Conservation (phyloP, 35 echinoderm and acorn worm species). For the Nesometra sesokonis region DNA sequence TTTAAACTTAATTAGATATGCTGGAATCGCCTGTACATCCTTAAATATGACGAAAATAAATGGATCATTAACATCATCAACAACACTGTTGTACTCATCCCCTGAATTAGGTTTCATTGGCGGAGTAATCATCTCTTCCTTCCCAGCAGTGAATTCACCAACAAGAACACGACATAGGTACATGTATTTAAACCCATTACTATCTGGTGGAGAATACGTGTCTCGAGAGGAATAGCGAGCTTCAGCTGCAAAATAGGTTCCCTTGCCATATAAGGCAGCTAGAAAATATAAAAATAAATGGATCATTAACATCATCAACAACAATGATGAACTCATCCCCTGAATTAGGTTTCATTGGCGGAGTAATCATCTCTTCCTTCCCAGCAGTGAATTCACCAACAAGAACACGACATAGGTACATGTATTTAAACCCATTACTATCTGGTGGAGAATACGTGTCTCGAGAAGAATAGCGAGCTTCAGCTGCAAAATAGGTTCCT, state of each 20-base stretch:
- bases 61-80: no score
- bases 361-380: neutral
- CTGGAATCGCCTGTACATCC: no score
- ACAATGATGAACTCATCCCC: no score
- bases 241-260: slow-evolving; percentile 29
- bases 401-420: slow-evolving; percentile 18
- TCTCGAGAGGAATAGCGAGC: slow-evolving; percentile 14
- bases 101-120: no score
- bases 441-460: slow-evolving; percentile 7
- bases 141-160: slow-evolving; percentile 12
- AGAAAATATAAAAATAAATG: neutral
- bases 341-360: no score
- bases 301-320: no score
- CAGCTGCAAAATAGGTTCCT: slow-evolving; percentile 33
- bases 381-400: slow-evolving; percentile 12
- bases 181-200: slow-evolving; percentile 6
- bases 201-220: slow-evolving; percentile 13
- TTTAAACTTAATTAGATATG: no score
- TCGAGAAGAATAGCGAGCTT: slow-evolving; percentile 15
- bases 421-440: slow-evolving; percentile 4
- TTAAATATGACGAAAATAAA: no score
- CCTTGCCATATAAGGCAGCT: slow-evolving; percentile 19
- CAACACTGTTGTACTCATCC: no score
- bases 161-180: slow-evolving; percentile 14
- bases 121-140: neutral